Evolutionary conservation across 1,140 invertebrate genomes (phyloP).

Genomic region (Panagrolaimus sp.): DNA sequence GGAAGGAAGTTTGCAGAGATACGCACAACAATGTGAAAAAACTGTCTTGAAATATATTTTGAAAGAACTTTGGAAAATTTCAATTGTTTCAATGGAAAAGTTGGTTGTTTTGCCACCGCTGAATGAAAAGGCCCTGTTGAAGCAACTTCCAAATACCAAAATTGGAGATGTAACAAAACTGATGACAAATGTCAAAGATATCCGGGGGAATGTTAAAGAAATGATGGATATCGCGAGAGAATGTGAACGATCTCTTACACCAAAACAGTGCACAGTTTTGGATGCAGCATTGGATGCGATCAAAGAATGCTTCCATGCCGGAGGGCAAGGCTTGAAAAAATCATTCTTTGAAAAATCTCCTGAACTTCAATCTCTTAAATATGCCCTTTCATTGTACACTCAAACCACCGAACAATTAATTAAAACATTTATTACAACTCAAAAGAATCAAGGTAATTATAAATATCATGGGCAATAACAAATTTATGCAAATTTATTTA

Average conservation of each 20-base stretch:
- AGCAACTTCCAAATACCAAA: conserved; percentile 80
- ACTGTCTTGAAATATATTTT: conserved; percentile 94
- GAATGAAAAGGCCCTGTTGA: conserved; percentile 76
- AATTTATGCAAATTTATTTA: conserved; percentile 10
- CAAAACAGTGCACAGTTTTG: conserved; percentile 96
- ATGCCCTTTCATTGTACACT: conserved; percentile 95
- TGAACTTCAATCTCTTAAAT: conserved; percentile 89
- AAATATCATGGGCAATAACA: not conserved
- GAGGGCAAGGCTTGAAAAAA: conserved; percentile 97
- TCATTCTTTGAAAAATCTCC: conserved; percentile 94
- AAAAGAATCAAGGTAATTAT: conserved; percentile 72
- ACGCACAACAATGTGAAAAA: conserved; percentile 96
- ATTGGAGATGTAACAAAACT: conserved; percentile 91
- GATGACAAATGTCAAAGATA: conserved; percentile 84
- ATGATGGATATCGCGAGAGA: conserved; percentile 93
- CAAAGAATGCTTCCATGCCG: conserved; percentile 97
- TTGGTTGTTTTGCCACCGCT: conserved; percentile 96
- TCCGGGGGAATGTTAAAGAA: conserved; percentile 83
- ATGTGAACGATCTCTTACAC: conserved; percentile 91
- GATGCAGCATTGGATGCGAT: conserved; percentile 95
- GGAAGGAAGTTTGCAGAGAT: conserved; percentile 80
- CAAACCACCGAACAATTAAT: conserved; percentile 98
- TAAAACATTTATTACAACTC: conserved; percentile 93
- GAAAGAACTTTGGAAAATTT: conserved; percentile 98
- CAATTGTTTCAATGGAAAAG: conserved; percentile 96